Conservation (phyloP, 2,797 vertebrate genomes). For the Artibeus jamaicensis region DNA sequence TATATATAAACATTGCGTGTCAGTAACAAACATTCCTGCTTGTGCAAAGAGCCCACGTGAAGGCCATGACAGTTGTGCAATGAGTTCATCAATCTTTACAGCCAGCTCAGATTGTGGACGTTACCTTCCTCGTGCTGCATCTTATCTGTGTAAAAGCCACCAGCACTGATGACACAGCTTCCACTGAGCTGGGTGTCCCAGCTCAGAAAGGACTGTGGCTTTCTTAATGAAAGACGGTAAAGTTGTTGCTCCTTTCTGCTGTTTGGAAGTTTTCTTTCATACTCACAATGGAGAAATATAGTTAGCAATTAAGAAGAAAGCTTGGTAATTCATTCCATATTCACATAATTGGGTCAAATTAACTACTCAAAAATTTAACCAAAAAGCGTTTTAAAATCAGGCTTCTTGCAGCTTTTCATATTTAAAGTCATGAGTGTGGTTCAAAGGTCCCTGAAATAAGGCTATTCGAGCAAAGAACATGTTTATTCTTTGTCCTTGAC, state of each 20-base stretch:
- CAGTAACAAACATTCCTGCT: not conserved
- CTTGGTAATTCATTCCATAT: not conserved
- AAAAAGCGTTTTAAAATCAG: not conserved
- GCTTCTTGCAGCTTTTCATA: not conserved
- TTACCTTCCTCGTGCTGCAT: not conserved
- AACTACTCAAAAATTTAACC: not conserved
- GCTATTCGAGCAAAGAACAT: conserved; percentile 16
- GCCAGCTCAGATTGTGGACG: not conserved
- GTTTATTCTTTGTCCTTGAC: not conserved
- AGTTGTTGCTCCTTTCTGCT: not conserved
- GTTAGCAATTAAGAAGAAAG: not conserved
- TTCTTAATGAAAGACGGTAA: not conserved
- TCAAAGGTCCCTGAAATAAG: conserved; percentile 15
- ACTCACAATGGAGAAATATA: not conserved
- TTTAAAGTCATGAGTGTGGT: not conserved
- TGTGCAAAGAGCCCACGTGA: not conserved
- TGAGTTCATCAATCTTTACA: not conserved
- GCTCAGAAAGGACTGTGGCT: not conserved
- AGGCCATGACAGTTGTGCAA: not conserved
- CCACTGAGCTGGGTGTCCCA: not conserved
- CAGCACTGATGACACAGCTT: not conserved
- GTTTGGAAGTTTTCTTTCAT: conserved; percentile 33
- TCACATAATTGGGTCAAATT: not conserved
- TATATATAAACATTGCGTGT: not conserved
- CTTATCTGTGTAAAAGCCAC: not conserved